phyloP scores from a whole-genome alignment of 1,140 invertebrate species.

The Delia radicum region DNA sequence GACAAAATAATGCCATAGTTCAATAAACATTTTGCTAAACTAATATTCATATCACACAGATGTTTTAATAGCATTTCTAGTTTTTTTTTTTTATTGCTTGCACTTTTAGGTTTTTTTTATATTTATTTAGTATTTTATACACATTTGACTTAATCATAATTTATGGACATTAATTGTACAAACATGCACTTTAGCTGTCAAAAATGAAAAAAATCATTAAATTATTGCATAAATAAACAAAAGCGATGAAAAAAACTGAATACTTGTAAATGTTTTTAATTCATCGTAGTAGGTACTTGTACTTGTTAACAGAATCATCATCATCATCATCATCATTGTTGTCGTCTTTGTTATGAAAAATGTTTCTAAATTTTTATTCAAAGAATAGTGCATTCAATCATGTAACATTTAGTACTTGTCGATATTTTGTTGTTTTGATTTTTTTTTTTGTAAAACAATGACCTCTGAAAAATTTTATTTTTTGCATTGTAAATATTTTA shows the following conservation, averaged over 20 bases:
- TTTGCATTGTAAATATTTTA: no score
- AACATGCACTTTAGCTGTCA: slow-evolving; percentile 3
- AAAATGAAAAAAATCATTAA: slow-evolving; percentile 4
- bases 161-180: not conserved
- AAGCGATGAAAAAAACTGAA: not conserved
- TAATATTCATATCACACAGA: not conserved
- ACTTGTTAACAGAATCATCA: not conserved
- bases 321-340: not conserved
- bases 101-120: not conserved
- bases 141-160: not conserved
- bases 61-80: no score
- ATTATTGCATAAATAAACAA: not conserved
- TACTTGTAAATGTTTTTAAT: not conserved
- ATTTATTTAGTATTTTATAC: not conserved
- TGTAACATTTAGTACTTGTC: not conserved
- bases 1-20: not conserved
- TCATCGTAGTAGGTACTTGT: not conserved
- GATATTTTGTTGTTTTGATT: not conserved
- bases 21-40: not conserved
- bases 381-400: not conserved
- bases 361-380: no score
- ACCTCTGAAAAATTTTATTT: not conserved
- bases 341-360: not conserved
- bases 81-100: not conserved
- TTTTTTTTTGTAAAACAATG: not conserved